These are phyloP conservation scores for Diachrysia chrysitis DNA, from an alignment of 2,888 invertebrate species.

Conservation along the genomic window DNA sequence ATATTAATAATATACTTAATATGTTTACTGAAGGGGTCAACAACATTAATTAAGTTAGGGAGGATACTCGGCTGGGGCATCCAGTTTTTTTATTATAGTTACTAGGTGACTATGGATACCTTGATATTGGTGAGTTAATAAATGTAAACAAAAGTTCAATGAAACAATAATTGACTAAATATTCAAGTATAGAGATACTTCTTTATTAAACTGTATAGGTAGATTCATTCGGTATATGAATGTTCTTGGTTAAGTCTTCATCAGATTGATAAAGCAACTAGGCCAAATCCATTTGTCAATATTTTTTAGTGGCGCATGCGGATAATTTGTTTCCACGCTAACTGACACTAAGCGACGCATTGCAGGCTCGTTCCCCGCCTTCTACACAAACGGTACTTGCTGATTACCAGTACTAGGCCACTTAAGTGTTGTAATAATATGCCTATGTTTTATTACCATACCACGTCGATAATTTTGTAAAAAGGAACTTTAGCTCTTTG, in stretches of 20 bases:
- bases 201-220: too few species aligned
- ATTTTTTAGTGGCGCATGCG: too few species aligned
- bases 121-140: background rate
- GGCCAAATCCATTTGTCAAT: background rate
- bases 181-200: background rate
- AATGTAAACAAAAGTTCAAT: background rate
- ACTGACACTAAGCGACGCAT: background rate
- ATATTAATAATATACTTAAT: constrained; percentile 13
- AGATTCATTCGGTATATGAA: too few species aligned
- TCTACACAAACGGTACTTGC: background rate
- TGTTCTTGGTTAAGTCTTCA: background rate
- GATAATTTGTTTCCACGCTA: background rate
- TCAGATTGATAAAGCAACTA: background rate
- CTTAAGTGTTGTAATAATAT: background rate
- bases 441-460: too few species aligned
- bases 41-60: background rate
- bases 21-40: constrained; percentile 19
- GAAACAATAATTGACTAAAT: background rate
- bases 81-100: background rate
- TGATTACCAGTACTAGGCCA: background rate
- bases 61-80: background rate
- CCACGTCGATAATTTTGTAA: too few species aligned
- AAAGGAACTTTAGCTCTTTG: too few species aligned
- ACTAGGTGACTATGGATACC: background rate
- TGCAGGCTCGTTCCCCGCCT: background rate